Percentiles rank a stretch among this genome's conserved stretches.
These are phyloP conservation scores for Thyatira batis DNA, from an alignment of 2,888 invertebrate species.

Conservation along the genomic window DNA sequence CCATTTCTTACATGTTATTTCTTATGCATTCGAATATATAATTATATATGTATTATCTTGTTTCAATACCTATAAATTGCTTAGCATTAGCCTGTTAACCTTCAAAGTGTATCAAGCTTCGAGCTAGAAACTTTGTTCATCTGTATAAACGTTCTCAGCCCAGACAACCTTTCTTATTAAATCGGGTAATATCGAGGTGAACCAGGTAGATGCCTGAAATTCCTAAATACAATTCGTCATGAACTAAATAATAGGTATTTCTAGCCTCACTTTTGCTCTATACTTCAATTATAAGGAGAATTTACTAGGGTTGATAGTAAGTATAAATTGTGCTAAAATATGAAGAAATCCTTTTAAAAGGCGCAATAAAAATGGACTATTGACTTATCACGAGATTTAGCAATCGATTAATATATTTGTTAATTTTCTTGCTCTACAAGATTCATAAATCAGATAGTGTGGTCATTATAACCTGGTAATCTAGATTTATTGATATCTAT, in stretches of 20 bases:
- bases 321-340: too few species aligned
- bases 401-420: not conserved
- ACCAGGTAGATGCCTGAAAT: slow-evolving; percentile 45
- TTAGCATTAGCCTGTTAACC: not conserved
- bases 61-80: slow-evolving; percentile 1
- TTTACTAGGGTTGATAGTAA: too few species aligned
- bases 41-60: not conserved
- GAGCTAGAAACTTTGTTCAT: slow-evolving; percentile 27
- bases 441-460: not conserved
- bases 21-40: not conserved
- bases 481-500: not conserved
- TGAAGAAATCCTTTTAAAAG: too few species aligned
- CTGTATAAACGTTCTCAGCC: slow-evolving; percentile 37
- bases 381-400: not conserved
- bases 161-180: slow-evolving; percentile 59
- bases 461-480: not conserved
- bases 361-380: too few species aligned
- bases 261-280: not conserved
- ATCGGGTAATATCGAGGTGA: slow-evolving; percentile 56
- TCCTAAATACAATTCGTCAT: slow-evolving; percentile 20
- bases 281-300: too few species aligned
- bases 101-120: not conserved
- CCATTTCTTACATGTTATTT: not conserved
- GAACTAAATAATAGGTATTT: not conserved
- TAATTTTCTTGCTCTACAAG: not conserved